Percentiles rank a stretch among this genome's conserved stretches.
Conservation (phyloP, 1,140 invertebrate species). For the Matsumurasca onukii region DNA sequence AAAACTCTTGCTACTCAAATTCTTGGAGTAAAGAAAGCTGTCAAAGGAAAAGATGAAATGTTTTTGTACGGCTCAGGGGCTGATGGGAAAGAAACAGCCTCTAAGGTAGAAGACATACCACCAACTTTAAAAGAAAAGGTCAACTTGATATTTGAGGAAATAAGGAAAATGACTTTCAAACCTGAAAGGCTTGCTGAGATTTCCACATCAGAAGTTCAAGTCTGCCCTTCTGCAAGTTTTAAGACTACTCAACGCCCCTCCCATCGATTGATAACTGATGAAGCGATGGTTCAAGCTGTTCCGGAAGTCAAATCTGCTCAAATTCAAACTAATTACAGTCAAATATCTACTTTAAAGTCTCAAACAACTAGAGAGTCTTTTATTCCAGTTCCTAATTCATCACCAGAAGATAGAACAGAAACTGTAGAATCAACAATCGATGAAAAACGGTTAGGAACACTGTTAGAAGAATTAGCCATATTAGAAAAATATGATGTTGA, state of each 20-base stretch:
- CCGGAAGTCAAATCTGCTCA: slow-evolving; percentile 4
- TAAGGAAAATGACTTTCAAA: slow-evolving; percentile 8
- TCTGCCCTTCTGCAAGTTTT: neutral
- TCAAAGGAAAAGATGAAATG: neutral
- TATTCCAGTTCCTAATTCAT: neutral
- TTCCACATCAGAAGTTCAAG: neutral
- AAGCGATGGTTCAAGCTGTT: neutral
- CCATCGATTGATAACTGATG: neutral
- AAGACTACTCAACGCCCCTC: slow-evolving; percentile 9
- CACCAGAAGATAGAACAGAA: neutral
- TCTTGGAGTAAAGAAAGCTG: neutral
- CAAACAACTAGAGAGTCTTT: neutral
- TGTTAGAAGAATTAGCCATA: neutral
- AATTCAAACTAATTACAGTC: neutral
- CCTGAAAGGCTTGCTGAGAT: neutral
- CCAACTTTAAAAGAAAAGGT: slow-evolving; percentile 5
- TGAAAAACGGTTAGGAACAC: neutral
- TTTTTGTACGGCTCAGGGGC: slow-evolving; percentile 1
- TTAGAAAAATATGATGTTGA: neutral
- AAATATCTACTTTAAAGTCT: neutral
- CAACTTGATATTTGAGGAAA: neutral
- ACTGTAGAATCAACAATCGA: neutral
- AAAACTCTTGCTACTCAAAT: neutral
- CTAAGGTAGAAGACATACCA: neutral
- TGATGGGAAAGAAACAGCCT: neutral